Evolutionary conservation across 2,888 invertebrate species (phyloP).

Genomic region (Lepidocyrtoides sp.): DNA sequence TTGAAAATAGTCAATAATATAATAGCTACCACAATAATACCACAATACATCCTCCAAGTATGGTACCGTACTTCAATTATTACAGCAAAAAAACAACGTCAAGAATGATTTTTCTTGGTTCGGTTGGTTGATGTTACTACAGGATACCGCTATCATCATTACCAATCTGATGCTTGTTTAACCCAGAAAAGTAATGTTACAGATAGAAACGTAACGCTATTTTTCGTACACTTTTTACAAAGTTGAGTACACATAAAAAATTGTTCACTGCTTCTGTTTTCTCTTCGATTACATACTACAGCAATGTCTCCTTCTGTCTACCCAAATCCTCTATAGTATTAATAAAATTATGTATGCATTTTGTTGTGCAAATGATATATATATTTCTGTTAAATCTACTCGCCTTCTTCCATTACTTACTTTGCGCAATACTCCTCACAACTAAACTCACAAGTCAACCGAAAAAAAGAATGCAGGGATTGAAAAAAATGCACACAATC

Average conservation of each 20-base stretch:
- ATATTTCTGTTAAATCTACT: not conserved
- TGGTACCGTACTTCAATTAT: slow-evolving; percentile 7
- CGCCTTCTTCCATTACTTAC: not conserved
- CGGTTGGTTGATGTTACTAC: slow-evolving; percentile 71
- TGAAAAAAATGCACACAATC: no score
- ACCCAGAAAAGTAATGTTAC: slow-evolving; percentile 77
- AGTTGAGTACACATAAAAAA: slow-evolving; percentile 66
- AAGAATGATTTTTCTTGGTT: slow-evolving; percentile 33
- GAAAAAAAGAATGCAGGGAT: no score
- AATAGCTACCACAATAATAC: not conserved
- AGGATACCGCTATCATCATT: slow-evolving; percentile 75
- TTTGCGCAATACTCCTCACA: no score
- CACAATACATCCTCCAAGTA: not conserved
- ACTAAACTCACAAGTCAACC: no score
- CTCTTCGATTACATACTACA: not conserved
- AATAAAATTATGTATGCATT: no score
- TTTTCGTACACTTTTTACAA: slow-evolving; percentile 64
- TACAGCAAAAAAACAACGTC: slow-evolving; percentile 10
- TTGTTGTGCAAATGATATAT: no score
- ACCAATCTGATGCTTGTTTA: slow-evolving; percentile 73
- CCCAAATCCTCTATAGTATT: slow-evolving; percentile 5
- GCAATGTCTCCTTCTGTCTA: not conserved
- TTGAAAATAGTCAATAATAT: not conserved
- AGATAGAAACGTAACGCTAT: slow-evolving; percentile 73
- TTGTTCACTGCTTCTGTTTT: slow-evolving; percentile 64